Base-by-base conservation (phyloP, 2,888 invertebrate genomes). In the Ornithoptera alexandrae region DNA sequence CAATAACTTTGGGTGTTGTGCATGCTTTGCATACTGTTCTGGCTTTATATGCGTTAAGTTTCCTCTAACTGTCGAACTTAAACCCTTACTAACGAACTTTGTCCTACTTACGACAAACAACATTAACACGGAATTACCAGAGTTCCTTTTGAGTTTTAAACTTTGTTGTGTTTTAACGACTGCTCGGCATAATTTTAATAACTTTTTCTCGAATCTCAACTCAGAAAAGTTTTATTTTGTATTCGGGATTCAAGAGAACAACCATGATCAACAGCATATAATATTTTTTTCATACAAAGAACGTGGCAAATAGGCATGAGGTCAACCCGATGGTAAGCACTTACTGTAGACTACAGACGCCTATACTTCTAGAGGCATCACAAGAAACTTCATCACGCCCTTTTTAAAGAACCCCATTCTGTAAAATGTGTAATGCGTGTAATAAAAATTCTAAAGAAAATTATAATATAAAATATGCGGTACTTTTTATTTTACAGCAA, bases 31-130 rank as follows among this genome's bases (percentile, higher is more conserved):
- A 68, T 63, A 63, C 20, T 58, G 61, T 68, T 20, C 58, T 46
- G 20, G 46, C 39, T 57, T 68, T 63, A 68, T 63, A 36, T 63
- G 63, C 66, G 24, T 50, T 50, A 68, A 68, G 68, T 63, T 68
- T 58, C 62, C 46, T 36, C 58, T 63, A 68, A 68, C 68, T 62
- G 58, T 58, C 58, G 59, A 68, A 68, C 59, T 59, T 68, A 63
- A 68, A 20, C 50, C 63, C 36, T 68, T 10, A 58, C 65, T 58
- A 39, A 65, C 36, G 36, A 67, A 67, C 39, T 56, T 67, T 53
- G 53, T 53, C 53, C 66, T 58, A 50, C 50, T 59, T 66, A 59
- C 39, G 61, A 20, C 56, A 39, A 67, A 67, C 67, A 67, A 62
- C 56, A 62, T 61, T 67, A 62, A 67, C 56, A 62, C 42, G 39